These are phyloP conservation scores for Gortyna flavago DNA, from an alignment of 2,888 invertebrate species.

Conservation along the genomic window DNA sequence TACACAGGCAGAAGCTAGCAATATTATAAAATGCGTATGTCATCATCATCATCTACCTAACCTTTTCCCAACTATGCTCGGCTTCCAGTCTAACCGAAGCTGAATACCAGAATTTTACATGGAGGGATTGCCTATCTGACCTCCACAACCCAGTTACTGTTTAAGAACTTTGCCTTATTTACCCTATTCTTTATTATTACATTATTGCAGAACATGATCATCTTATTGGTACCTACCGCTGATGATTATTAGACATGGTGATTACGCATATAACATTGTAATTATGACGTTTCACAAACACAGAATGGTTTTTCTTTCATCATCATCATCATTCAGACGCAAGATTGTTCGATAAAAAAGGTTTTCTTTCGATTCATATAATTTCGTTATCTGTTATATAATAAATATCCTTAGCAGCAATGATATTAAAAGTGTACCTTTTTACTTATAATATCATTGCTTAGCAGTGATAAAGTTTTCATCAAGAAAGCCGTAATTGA, in stretches of 20 bases:
- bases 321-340: neutral
- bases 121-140: no score
- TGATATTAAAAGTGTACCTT: no score
- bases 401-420: no score
- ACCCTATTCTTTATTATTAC: neutral
- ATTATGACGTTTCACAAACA: slow-evolving; percentile 26
- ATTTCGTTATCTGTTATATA: no score
- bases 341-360: neutral
- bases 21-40: neutral
- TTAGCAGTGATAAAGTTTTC: neutral
- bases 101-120: no score
- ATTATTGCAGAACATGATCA: slow-evolving; percentile 13
- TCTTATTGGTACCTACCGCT: neutral
- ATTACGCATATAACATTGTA: slow-evolving; percentile 14
- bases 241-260: slow-evolving; percentile 21
- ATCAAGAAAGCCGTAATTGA: neutral
- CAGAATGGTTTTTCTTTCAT: neutral
- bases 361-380: neutral
- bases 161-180: neutral
- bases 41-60: no score
- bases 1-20: neutral
- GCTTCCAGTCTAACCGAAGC: no score
- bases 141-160: no score
- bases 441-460: no score
- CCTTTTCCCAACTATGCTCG: no score